phyloP scores from a whole-genome alignment of 2,113 vertebrate species.

The Vicugna pacos region DNA sequence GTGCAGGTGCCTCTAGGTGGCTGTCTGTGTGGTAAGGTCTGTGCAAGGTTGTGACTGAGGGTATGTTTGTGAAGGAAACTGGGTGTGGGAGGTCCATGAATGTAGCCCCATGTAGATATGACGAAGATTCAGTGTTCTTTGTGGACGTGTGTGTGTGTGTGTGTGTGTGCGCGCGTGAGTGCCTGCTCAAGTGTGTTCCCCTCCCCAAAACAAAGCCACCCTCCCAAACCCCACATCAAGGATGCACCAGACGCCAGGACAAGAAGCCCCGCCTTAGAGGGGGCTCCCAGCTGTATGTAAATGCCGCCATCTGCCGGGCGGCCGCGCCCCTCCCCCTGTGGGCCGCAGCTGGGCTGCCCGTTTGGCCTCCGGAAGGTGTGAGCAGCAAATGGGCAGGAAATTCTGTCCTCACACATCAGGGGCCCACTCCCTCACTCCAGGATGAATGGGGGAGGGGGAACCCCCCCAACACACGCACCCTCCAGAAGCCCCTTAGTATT shows the following conservation, averaged over 20 bases:
- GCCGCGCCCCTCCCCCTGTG: constrained; percentile 53
- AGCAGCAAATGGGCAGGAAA: constrained; percentile 81
- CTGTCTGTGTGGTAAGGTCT: not conserved
- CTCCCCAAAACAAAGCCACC: constrained; percentile 60
- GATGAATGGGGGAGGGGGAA: not conserved
- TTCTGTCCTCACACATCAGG: not conserved
- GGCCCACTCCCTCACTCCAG: not conserved
- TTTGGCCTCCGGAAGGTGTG: constrained; percentile 80
- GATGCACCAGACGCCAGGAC: constrained; percentile 27
- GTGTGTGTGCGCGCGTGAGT: not conserved
- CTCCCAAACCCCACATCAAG: not conserved
- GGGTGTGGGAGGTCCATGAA: not conserved
- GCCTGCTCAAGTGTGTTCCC: not conserved
- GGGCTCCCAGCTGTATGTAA: constrained; percentile 79
- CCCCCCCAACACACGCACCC: not conserved
- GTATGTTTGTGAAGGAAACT: not conserved
- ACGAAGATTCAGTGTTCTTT: not conserved
- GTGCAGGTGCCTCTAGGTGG: not conserved
- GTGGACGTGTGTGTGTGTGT: not conserved
- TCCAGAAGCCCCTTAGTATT: constrained; percentile 13
- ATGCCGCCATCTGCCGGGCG: constrained; percentile 77
- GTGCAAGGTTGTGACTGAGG: not conserved
- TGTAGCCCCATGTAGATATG: not conserved
- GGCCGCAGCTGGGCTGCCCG: constrained; percentile 68
- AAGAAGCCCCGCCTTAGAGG: not conserved